Base-by-base conservation (phyloP, 2,797 vertebrate genomes). In the Podarcis lilfordi region DNA sequence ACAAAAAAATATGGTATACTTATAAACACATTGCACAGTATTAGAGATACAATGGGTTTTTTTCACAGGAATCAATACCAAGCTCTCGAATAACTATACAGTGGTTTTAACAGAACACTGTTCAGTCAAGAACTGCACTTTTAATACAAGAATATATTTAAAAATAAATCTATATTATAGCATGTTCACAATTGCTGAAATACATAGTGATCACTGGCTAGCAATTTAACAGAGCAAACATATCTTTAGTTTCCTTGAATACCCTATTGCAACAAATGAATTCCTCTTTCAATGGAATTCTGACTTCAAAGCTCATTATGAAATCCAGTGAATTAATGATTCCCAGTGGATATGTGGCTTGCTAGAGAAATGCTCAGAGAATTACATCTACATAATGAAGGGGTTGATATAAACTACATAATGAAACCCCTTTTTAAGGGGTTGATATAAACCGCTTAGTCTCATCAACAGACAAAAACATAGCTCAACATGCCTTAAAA, bases 41-140 rank as follows among this genome's bases (percentile, higher is more conserved):
- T 4, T 66, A 68, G 21, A 71, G 15, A 74, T 61, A 72, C 32
- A 80, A 80, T 43, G 27, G 27, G 11, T 1, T 71, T 29, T 15
- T 66, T 3, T 9, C n/a, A 13, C 84, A 85, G 80, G 8, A 84
- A 94, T 88, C 89, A 94, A 93, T 91, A 90, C 87, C 69, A 86
- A 90, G 78, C 89, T 91, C 78, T 87, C 83, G 89, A 91, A 89
- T 64, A 90, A 80, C 68, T 84, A 88, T 86, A 84, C 0, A 71
- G 66, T 72, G 74, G 79, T 86, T 94, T 78, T 84, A 86, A 90
- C 87, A 93, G n/a, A 80, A 2, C 15, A 29, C 59, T 87, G 77
- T 8, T 91, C 40, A 87, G 80, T 72, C 75, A 78, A 82, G 9
- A 80, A 78, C 29, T 87, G 76, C 45, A 77, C 78, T 85, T 77